Percentiles rank a stretch among this genome's conserved stretches.
phyloP scores from a whole-genome alignment of 2,113 vertebrate genomes.

The Naja naja region DNA sequence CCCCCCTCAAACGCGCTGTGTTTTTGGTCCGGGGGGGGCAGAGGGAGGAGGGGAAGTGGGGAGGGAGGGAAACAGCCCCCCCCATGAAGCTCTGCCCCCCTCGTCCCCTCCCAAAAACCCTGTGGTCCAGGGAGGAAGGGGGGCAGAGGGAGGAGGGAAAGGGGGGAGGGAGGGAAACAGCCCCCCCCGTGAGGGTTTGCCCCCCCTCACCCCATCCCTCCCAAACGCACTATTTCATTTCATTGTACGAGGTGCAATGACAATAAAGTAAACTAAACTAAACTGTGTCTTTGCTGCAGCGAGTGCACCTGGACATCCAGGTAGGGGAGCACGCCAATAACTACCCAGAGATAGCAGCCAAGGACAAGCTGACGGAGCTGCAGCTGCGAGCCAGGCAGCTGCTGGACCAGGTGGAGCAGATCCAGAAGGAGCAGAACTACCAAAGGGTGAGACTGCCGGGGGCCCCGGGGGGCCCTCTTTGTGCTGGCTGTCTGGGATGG shows the following conservation, averaged over 20 bases:
- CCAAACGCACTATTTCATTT: too few relatives aligned
- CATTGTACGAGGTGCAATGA: too few relatives aligned
- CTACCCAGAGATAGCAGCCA: constrained; percentile 93
- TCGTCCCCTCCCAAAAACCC: too few relatives aligned
- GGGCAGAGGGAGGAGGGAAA: too few relatives aligned
- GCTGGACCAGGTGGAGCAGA: constrained; percentile 92
- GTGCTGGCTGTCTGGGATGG: not conserved
- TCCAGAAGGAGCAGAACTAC: constrained; percentile 97
- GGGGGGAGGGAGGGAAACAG: too few relatives aligned
- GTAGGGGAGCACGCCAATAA: constrained; percentile 94
- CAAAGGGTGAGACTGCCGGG: constrained; percentile 78
- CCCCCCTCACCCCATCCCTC: not conserved
- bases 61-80: too few relatives aligned
- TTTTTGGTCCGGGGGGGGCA: too few relatives aligned
- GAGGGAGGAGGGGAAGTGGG: too few relatives aligned
- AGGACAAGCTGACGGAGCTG: constrained; percentile 91
- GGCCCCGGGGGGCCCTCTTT: not conserved
- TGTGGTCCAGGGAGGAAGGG: not conserved
- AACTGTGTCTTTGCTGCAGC: constrained; percentile 61
- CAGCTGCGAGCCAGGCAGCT: constrained; percentile 89
- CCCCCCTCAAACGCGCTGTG: too few relatives aligned
- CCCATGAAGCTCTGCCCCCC: too few relatives aligned
- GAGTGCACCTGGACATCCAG: constrained; percentile 92
- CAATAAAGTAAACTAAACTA: too few relatives aligned
- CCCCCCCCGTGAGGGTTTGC: too few relatives aligned